Percentiles rank a stretch among this genome's conserved stretches.
phyloP scores from a whole-genome alignment of 2,113 vertebrate genomes.

The Oreocharis arfaki region DNA sequence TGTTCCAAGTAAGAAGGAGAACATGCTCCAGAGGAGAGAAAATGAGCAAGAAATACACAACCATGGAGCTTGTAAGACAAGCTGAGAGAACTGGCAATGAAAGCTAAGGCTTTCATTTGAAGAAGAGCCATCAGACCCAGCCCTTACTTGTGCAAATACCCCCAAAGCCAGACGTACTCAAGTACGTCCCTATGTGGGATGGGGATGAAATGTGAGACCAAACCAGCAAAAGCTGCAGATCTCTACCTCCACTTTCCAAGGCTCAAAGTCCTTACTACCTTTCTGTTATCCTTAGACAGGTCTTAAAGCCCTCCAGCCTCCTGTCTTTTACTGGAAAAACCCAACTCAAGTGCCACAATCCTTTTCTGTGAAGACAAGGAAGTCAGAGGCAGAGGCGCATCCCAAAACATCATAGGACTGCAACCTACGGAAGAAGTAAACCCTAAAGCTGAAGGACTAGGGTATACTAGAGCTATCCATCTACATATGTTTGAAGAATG shows the following conservation, averaged over 20 bases:
- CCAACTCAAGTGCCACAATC: not conserved
- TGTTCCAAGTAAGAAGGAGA: not conserved
- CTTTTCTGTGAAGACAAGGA: not conserved
- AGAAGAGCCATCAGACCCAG: not conserved
- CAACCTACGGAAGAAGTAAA: not conserved
- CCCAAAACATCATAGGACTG: not conserved
- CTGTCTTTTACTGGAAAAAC: not conserved
- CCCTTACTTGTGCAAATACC: not conserved
- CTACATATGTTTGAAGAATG: not conserved
- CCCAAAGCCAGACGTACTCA: not conserved
- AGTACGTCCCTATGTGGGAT: not conserved
- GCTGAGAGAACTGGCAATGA: not conserved
- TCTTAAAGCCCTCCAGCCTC: not conserved
- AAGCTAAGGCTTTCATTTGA: not conserved
- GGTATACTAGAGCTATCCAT: not conserved
- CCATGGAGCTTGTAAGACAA: not conserved
- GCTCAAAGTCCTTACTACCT: not conserved
- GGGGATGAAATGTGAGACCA: not conserved
- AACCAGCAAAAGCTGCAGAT: not conserved
- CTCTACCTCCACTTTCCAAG: not conserved
- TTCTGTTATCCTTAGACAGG: not conserved
- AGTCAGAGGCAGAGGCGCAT: not conserved
- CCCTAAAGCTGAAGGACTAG: not conserved
- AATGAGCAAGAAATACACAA: not conserved
- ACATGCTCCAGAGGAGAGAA: not conserved